Conservation (phyloP, 2,113 vertebrate genomes). For the Macrotis lagotis region DNA sequence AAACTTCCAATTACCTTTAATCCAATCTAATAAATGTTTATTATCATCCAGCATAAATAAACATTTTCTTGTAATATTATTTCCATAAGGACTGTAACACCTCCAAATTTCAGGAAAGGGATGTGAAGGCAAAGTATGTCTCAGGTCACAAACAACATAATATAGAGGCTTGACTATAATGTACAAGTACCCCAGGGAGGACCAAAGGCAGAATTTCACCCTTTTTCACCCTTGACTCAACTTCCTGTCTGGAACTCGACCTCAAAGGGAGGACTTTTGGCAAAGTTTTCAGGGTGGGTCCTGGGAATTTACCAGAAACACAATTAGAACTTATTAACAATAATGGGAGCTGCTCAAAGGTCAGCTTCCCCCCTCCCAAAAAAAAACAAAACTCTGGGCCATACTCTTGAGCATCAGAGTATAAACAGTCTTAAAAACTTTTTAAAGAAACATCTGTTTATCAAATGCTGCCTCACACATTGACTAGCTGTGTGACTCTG, state of each 20-base stretch:
- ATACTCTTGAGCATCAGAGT: constrained; percentile 1
- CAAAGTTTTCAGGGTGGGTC: constrained; percentile 49
- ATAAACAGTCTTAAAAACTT: constrained; percentile 30
- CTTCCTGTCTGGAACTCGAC: constrained; percentile 22
- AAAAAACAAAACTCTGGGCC: constrained; percentile 32
- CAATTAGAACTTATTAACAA: constrained; percentile 72
- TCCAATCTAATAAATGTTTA: neutral
- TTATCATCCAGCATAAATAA: neutral
- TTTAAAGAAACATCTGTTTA: constrained; percentile 37
- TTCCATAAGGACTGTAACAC: neutral
- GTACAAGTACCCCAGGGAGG: neutral
- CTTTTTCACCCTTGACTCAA: constrained; percentile 14
- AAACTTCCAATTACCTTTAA: neutral
- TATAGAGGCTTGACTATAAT: neutral
- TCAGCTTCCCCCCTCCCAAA: constrained; percentile 68
- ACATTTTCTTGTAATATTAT: neutral
- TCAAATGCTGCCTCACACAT: neutral
- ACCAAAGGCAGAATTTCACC: constrained; percentile 48
- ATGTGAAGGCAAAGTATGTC: neutral
- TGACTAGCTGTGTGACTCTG: neutral
- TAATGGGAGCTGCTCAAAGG: constrained; percentile 66
- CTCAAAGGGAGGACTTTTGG: constrained; percentile 54
- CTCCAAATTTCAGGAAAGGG: constrained; percentile 21
- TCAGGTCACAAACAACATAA: constrained; percentile 17
- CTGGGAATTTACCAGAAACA: constrained; percentile 60